Evolutionary conservation across 1,140 invertebrate species (phyloP).

Genomic region (Aphis craccivora): DNA sequence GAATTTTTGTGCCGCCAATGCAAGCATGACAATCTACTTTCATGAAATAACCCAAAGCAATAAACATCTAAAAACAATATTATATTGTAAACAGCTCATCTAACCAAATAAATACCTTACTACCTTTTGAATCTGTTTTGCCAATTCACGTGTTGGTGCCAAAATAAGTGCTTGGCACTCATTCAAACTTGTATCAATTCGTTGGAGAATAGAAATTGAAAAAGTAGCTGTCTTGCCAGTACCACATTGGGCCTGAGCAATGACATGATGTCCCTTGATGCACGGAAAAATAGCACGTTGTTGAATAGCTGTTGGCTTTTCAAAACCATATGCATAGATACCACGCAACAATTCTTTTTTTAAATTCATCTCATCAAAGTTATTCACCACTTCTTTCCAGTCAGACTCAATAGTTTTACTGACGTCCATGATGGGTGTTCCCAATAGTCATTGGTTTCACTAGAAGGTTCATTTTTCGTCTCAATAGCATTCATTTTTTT

Average conservation of each 20-base stretch:
- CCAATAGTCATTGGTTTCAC: constrained; percentile 66
- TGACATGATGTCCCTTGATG: constrained; percentile 94
- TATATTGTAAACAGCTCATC: constrained; percentile 64
- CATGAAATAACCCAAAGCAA: constrained; percentile 98
- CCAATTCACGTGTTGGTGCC: constrained; percentile 97
- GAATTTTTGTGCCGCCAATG: constrained; percentile 98
- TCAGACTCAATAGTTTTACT: constrained; percentile 79
- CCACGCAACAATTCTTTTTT: constrained; percentile 94
- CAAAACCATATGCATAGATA: constrained; percentile 99
- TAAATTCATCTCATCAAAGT: constrained; percentile 98
- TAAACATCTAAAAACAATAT: constrained; percentile 83
- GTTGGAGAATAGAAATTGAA: constrained; percentile 97
- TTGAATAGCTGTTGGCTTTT: constrained; percentile 99
- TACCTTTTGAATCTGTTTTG: constrained; percentile 80
- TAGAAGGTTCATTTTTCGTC: constrained; percentile 75
- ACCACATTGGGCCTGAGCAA: constrained; percentile 98
- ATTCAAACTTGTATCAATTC: constrained; percentile 87
- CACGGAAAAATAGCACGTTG: constrained; percentile 98
- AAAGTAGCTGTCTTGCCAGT: constrained; percentile 99
- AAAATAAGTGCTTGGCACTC: constrained; percentile 97
- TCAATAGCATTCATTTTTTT: constrained; percentile 63
- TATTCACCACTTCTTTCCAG: constrained; percentile 84
- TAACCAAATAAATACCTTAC: constrained; percentile 11
- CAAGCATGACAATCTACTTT: constrained; percentile 93
- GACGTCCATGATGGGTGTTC: constrained; percentile 84